Conservation (phyloP, 2,113 vertebrate species). For the Ginglymostoma cirratum region DNA sequence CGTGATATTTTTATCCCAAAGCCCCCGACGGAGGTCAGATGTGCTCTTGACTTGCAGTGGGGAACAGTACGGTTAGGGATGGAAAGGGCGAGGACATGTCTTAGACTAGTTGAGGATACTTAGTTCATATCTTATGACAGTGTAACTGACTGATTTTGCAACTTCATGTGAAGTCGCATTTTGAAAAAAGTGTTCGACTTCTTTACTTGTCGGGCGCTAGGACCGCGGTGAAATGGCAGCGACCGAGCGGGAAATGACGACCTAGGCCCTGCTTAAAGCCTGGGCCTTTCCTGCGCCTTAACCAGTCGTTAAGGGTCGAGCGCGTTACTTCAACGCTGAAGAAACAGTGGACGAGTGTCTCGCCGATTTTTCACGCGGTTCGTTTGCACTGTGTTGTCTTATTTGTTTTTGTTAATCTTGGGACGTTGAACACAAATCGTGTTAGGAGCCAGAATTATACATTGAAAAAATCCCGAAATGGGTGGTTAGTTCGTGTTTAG, state of each 20-base stretch:
- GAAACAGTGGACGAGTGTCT: neutral
- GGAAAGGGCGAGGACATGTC: neutral
- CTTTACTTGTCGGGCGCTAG: neutral
- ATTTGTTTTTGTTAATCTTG: neutral
- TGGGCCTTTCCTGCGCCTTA: neutral
- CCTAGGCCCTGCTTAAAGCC: slow-evolving; percentile 1
- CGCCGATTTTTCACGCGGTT: neutral
- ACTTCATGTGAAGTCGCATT: neutral
- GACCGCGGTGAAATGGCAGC: neutral
- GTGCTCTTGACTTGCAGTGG: neutral
- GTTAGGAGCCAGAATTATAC: neutral
- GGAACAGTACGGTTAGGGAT: neutral
- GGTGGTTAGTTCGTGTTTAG: neutral
- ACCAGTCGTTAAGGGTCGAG: neutral
- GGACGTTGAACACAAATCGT: neutral
- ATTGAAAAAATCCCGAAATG: neutral
- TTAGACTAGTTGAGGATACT: neutral
- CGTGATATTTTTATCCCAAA: neutral
- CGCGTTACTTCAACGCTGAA: neutral
- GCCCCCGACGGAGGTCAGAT: neutral
- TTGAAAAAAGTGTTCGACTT: neutral
- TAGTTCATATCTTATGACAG: neutral
- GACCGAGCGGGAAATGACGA: slow-evolving; percentile 24
- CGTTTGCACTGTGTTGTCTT: neutral
- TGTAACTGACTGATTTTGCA: neutral